Evolutionary conservation across 2,888 invertebrate genomes (phyloP).

Genomic region (Seladonia tumulorum): DNA sequence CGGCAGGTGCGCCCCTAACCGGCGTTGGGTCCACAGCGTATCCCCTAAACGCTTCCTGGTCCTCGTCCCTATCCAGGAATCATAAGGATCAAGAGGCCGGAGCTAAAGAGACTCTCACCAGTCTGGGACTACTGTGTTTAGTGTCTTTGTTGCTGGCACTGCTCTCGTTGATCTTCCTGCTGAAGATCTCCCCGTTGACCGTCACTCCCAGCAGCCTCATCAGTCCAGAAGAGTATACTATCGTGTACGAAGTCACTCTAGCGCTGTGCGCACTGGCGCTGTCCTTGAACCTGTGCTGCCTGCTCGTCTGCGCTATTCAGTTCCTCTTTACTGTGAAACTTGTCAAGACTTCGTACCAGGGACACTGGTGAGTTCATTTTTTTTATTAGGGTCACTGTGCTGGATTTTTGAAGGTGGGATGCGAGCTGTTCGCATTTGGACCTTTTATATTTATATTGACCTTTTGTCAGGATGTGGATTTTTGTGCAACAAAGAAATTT

Average conservation of each 20-base stretch:
- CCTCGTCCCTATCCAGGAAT: slow-evolving; percentile 77
- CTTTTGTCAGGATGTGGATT: too few species aligned
- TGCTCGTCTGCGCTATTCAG: slow-evolving; percentile 97
- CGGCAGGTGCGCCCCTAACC: slow-evolving; percentile 77
- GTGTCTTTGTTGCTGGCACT: slow-evolving; percentile 93
- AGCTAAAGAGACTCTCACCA: slow-evolving; percentile 92
- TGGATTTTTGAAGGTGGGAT: neutral
- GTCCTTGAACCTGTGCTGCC: slow-evolving; percentile 94
- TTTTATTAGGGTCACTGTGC: neutral
- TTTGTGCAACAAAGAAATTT: too few species aligned
- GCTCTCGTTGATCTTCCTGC: slow-evolving; percentile 92
- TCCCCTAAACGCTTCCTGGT: slow-evolving; percentile 71
- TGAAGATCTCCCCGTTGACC: slow-evolving; percentile 92
- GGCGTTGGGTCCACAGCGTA: slow-evolving; percentile 56
- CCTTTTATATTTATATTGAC: too few species aligned
- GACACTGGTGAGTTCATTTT: slow-evolving; percentile 77
- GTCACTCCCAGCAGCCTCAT: slow-evolving; percentile 85
- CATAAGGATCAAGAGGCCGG: slow-evolving; percentile 85
- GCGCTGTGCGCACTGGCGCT: slow-evolving; percentile 95
- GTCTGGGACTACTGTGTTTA: slow-evolving; percentile 93
- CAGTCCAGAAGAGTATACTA: slow-evolving; percentile 92
- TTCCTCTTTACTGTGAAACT: slow-evolving; percentile 97
- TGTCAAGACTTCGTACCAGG: slow-evolving; percentile 91
- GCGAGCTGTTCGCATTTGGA: too few species aligned
- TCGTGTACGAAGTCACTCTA: slow-evolving; percentile 96